Evolutionary conservation across 2,797 vertebrate genomes (phyloP).

Genomic region (Erithacus rubecula): DNA sequence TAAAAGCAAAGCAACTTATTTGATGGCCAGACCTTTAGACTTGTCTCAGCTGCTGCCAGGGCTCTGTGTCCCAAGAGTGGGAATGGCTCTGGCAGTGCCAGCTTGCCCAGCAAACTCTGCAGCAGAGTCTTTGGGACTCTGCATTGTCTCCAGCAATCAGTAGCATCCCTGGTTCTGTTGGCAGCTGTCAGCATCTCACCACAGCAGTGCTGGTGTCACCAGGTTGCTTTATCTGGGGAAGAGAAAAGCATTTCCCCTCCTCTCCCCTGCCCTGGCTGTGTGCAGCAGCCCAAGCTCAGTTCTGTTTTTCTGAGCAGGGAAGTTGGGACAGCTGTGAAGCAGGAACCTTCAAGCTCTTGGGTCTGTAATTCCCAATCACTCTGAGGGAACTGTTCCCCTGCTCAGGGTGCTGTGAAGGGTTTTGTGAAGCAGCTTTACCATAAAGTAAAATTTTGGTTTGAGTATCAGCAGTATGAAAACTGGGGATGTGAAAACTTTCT

Average conservation of each 20-base stretch:
- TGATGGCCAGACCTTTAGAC: background rate
- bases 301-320: background rate
- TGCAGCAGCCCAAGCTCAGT: background rate
- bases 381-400: background rate
- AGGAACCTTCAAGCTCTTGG: background rate
- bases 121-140: background rate
- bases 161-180: background rate
- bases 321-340: background rate
- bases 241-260: background rate
- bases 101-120: fast-evolving
- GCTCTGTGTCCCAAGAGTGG: background rate
- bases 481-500: background rate
- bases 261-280: fast-evolving
- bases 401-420: fast-evolving
- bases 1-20: background rate
- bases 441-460: background rate
- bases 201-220: background rate
- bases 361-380: background rate
- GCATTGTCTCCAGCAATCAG: background rate
- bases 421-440: background rate
- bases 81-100: background rate
- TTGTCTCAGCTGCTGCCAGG: background rate
- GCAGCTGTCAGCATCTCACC: background rate
- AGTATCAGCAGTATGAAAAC: background rate
- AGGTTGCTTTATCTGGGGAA: background rate